Conservation (phyloP, 2,888 invertebrate species). For the Piscicola geometra region DNA sequence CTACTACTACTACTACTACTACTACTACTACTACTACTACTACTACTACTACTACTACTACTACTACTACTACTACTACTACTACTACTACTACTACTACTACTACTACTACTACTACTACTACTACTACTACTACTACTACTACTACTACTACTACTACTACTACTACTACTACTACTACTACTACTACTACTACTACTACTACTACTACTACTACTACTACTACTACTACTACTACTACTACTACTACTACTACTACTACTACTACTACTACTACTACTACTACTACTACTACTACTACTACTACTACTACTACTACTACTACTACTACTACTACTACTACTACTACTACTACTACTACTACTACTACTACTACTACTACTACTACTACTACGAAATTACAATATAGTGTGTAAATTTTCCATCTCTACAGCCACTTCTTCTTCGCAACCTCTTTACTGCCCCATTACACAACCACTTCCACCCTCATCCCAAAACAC, state of each 20-base stretch:
- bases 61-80: background rate
- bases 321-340: no score
- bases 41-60: background rate
- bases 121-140: background rate
- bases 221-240: background rate
- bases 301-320: no score
- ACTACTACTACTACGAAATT: no score
- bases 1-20: constrained; percentile 8
- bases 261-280: no score
- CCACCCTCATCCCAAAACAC: background rate
- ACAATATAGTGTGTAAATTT: no score
- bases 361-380: no score
- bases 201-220: background rate
- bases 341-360: no score
- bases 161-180: background rate
- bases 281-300: no score
- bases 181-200: background rate
- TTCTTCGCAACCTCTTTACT: no score
- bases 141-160: background rate
- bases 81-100: background rate
- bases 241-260: no score
- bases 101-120: background rate
- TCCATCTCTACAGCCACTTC: no score
- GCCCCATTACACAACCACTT: no score
- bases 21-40: constrained; percentile 6